Percentiles rank a stretch among this genome's conserved stretches.
Conservation (phyloP, 2,797 vertebrate species). For the Melanotaenia maccullochi region DNA sequence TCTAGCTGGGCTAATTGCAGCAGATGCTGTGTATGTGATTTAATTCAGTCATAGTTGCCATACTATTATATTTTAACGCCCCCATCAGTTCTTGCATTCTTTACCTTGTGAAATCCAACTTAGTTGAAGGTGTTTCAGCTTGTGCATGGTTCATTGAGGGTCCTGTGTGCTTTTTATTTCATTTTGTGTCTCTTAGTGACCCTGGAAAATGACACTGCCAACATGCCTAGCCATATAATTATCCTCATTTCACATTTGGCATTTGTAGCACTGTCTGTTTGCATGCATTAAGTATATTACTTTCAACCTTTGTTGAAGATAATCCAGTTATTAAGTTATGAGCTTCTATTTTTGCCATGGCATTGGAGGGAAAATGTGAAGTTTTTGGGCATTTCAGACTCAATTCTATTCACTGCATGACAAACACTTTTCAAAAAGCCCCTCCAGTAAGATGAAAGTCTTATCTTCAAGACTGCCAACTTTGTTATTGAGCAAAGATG, state of each 20-base stretch:
- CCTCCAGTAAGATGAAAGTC: conserved; percentile 21
- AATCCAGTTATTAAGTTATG: neutral
- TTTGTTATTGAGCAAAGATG: conserved; percentile 42
- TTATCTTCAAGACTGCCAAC: conserved; percentile 32
- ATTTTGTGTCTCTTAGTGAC: neutral
- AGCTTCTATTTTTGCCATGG: neutral
- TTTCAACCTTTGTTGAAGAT: neutral
- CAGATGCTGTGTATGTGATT: too few relatives aligned
- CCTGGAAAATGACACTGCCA: neutral
- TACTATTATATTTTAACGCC: neutral
- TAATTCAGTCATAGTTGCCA: neutral
- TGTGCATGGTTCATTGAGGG: neutral
- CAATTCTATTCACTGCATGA: conserved; percentile 12
- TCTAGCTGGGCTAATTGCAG: too few relatives aligned
- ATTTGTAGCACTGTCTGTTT: neutral
- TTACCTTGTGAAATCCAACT: neutral
- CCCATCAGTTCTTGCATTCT: neutral
- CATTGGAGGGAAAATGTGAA: conserved; percentile 10
- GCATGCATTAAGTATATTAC: neutral
- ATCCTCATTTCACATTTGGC: conserved; percentile 7
- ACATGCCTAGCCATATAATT: neutral
- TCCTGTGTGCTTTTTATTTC: neutral
- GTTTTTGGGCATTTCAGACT: conserved; percentile 22
- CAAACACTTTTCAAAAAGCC: conserved; percentile 15
- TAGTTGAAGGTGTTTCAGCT: neutral